Evolutionary conservation across 2,888 invertebrate species (phyloP).

Genomic region (Tinea pellionella): DNA sequence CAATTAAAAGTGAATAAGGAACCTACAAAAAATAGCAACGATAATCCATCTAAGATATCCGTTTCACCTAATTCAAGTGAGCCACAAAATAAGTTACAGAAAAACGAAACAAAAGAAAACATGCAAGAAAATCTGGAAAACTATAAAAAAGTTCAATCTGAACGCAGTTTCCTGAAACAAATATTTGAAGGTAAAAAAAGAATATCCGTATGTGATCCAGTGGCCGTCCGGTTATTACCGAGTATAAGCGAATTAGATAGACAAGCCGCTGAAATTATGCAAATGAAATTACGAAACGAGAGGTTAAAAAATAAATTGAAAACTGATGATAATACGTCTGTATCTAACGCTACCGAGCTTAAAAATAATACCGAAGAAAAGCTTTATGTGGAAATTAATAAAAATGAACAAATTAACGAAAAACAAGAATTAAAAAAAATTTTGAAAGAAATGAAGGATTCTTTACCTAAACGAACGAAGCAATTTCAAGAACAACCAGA

Average conservation of each 20-base stretch:
- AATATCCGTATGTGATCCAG: conserved; percentile 40
- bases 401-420: conserved; percentile 38
- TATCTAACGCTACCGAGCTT: no score
- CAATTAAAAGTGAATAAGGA: conserved; percentile 17
- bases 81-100: neutral
- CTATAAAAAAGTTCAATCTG: conserved; percentile 49
- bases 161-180: conserved; percentile 67
- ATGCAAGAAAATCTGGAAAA: conserved; percentile 30
- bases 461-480: conserved; percentile 72
- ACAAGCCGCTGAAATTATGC: conserved; percentile 80
- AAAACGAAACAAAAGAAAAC: neutral
- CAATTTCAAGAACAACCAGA: conserved; percentile 19
- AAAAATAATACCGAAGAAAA: neutral
- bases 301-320: conserved; percentile 18
- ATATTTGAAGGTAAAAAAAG: conserved; percentile 56
- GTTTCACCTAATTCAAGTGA: neutral
- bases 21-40: neutral
- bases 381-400: neutral
- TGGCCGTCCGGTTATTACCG: conserved; percentile 72
- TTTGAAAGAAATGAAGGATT: conserved; percentile 82
- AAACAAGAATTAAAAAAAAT: conserved; percentile 75
- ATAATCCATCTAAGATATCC: neutral
- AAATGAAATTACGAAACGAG: conserved; percentile 49
- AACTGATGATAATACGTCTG: no score
- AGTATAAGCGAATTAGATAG: conserved; percentile 84